Evolutionary conservation across 2,888 invertebrate genomes (phyloP).

Genomic region (Abscondita cerata): DNA sequence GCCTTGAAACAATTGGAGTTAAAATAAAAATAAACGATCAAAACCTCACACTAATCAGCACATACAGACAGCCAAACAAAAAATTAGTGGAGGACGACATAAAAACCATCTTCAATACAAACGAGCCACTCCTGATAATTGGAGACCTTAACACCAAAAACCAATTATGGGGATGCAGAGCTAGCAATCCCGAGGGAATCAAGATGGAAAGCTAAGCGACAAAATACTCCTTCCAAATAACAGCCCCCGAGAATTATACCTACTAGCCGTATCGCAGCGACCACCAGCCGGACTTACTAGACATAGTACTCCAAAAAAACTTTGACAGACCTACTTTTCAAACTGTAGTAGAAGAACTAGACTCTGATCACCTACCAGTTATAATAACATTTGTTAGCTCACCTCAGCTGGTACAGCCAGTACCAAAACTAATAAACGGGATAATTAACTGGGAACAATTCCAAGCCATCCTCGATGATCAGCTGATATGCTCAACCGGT

Average conservation of each 20-base stretch:
- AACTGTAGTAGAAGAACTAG: constrained; percentile 3
- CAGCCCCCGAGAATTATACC: constrained; percentile 13
- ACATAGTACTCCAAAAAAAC: too few relatives aligned
- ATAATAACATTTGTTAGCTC: constrained; percentile 3
- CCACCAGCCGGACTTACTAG: constrained; percentile 19
- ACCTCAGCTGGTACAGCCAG: not conserved
- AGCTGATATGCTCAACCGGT: not conserved
- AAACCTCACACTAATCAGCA: too few relatives aligned
- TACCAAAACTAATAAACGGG: not conserved
- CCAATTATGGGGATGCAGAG: constrained; percentile 16
- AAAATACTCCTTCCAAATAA: not conserved
- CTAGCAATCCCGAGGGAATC: not conserved
- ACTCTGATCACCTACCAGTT: constrained; percentile 4
- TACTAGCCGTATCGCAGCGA: constrained; percentile 10
- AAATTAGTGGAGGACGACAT: constrained; percentile 2
- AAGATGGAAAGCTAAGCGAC: too few relatives aligned
- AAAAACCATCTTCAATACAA: constrained; percentile 5
- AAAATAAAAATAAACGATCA: too few relatives aligned
- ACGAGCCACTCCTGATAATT: constrained; percentile 14
- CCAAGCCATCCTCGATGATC: not conserved
- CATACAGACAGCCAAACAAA: not conserved
- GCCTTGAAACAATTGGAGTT: too few relatives aligned
- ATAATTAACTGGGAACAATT: not conserved
- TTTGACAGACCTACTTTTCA: too few relatives aligned
- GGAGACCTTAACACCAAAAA: constrained; percentile 22